Evolutionary conservation across 2,113 vertebrate species (phyloP), one percentile per base, ranked within the genome.

Genomic region (Ciconia boyciana): DNA sequence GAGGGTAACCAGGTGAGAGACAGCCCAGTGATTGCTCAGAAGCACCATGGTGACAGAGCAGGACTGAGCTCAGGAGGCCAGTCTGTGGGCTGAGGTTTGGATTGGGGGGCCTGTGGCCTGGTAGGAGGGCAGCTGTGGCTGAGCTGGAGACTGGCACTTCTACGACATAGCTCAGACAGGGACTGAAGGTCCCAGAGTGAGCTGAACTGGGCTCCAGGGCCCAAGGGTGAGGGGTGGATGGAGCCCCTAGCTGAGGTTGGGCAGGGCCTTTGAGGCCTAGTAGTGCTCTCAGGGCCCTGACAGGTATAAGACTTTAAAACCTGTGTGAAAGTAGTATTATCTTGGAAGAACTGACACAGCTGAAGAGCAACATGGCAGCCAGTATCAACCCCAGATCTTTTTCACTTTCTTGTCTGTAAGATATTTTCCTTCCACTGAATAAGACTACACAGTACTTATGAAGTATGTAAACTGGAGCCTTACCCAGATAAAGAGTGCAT

Each of bases 91-190:
- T 39, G 26, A 9, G 34, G 24, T n/a, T n/a, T 79, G 79, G 25
- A 28, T 2, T 0, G 1, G 19, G n/a, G 18, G 5, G 10, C 8
- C 24, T 1, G 0, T 62, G 61, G 60, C 26, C 32, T 11, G 48
- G 22, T 26, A 24, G 34, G 19, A 41, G 9, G n/a, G 11, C 34
- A 22, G 52, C 69, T 77, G 75, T 60, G 87, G 20, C 79, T 49
- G 70, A 64, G 69, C 49, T 77, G 60, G 54, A 65, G 41, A 22
- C 44, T 0, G 1, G 65, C 39, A 32, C 43, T 49, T 19, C 49
- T 19, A 1, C 1, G 2, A 16, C 14, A 11, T 2, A 31, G 52
- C 14, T 88, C 41, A 36, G 48, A 34, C 5, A 18, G 51, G 44
- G 28, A 5, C 39, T 18, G 26, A 9, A 5, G 29, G n/a, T 22